Evolutionary conservation across 2,888 invertebrate genomes (phyloP).

Genomic region (Oconnorella tubifera): DNA sequence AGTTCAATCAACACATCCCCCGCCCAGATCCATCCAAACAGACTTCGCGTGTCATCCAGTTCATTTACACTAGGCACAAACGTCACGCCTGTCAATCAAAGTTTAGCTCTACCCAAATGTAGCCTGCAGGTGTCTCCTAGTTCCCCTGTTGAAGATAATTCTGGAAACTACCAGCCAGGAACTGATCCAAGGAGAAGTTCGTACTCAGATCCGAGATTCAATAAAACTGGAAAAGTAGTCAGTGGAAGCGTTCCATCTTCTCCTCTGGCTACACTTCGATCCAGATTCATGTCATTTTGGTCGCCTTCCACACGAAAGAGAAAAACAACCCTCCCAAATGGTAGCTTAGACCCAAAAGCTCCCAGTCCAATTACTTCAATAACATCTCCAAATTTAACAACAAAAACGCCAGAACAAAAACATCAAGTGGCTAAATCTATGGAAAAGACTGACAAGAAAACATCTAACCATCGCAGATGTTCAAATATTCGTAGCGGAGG

Average conservation of each 20-base stretch:
- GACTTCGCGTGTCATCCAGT: neutral
- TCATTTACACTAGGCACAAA: neutral
- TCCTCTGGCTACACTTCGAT: neutral
- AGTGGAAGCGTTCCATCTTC: neutral
- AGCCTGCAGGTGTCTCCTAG: neutral
- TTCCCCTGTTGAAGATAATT: neutral
- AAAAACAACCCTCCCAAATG: neutral
- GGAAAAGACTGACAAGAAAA: neutral
- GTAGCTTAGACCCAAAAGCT: neutral
- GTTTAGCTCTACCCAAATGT: neutral
- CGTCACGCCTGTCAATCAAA: neutral
- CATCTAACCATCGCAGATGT: too few relatives aligned
- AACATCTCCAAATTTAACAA: neutral
- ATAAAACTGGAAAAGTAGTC: neutral
- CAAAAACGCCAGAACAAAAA: neutral
- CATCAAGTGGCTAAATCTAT: neutral
- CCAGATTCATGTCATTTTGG: neutral
- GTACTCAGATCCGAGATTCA: neutral
- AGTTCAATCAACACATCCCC: neutral
- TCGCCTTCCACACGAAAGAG: neutral
- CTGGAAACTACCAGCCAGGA: neutral
- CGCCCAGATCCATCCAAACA: neutral
- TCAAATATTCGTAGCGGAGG: too few relatives aligned
- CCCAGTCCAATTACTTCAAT: neutral
- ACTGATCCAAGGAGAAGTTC: neutral